phyloP scores from a whole-genome alignment of 2,113 vertebrate species.

The Rhinolophus sinicus region DNA sequence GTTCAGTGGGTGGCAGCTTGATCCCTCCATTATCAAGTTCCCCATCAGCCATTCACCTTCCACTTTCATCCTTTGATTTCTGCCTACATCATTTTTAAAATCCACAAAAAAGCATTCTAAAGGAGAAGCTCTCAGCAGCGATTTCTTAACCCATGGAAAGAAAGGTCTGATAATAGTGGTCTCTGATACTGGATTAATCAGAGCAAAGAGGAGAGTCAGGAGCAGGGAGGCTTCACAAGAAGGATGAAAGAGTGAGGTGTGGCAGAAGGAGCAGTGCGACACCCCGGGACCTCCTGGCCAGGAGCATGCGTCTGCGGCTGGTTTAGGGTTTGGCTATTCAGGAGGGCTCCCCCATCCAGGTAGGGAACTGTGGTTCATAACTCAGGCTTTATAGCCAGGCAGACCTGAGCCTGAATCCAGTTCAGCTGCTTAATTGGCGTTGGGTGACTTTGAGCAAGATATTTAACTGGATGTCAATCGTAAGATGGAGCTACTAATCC shows the following conservation, averaged over 20 bases:
- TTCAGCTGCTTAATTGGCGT: neutral
- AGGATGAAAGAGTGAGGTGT: neutral
- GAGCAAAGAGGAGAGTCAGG: neutral
- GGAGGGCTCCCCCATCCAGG: neutral
- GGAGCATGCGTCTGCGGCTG: neutral
- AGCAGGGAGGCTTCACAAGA: neutral
- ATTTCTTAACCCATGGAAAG: neutral
- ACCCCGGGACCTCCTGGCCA: neutral
- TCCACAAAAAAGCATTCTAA: slow-evolving; percentile 7
- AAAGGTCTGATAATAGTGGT: neutral
- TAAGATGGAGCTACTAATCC: neutral
- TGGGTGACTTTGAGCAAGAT: neutral
- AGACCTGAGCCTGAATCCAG: neutral
- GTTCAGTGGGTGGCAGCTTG: neutral
- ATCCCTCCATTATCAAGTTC: neutral
- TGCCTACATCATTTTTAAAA: slow-evolving; percentile 2
- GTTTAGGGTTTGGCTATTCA: neutral
- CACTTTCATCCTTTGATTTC: slow-evolving; percentile 14
- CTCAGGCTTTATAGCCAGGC: neutral
- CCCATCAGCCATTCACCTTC: neutral
- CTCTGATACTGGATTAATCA: neutral
- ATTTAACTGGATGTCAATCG: neutral
- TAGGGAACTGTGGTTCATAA: neutral
- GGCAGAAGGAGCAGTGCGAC: neutral
- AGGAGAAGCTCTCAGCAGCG: neutral